Base-by-base conservation (phyloP, 2,113 vertebrate genomes). In the Heloderma charlesbogerti region DNA sequence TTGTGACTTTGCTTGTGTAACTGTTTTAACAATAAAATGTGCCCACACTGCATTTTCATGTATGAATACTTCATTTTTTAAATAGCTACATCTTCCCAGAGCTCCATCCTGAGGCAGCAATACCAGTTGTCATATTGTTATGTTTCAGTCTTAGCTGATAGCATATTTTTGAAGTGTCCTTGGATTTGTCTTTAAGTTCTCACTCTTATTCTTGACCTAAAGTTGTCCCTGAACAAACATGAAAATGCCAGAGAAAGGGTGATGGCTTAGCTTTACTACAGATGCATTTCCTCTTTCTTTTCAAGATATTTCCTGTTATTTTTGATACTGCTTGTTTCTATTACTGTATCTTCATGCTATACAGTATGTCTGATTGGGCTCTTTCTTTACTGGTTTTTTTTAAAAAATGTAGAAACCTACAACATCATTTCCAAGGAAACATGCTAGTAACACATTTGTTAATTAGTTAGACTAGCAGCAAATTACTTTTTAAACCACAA, bases 151-250 rank as follows among this genome's bases (percentile, higher is more conserved):
- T 94, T 75, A 60, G 83, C 87, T 94, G 94, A 96, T 93, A 96
- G 89, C 83, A 86, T 95, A 96, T 96, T 96, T 95, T 95, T 92
- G 94, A 94, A 94, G 67, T 93, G 90, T 95, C 94, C 94, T 92
- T 93, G 93, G 69, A 86, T 94, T 93, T 95, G 92, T 88, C 94
- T 96, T 92, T 40, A 95, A 93, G 89, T 95, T 96, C 92, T 29
- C 43, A 72, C 77, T 89, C 43, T 84, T 45, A 78, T 20, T 67
- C 54, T 93, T 88, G 71, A 95, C 91, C 34, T 78, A 93, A 93
- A 94, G 89, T 92, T 95, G 63, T 74, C 92, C 78, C 93, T 86
- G 94, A 94, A 92, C 85, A 96, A 94, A 51, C 86, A 88, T 79
- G 67, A 90, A 94, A 93, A 91, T 81, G 29, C 86, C 85, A 91